Conservation (phyloP, 2,888 invertebrate genomes). For the Nyleta sp. region DNA sequence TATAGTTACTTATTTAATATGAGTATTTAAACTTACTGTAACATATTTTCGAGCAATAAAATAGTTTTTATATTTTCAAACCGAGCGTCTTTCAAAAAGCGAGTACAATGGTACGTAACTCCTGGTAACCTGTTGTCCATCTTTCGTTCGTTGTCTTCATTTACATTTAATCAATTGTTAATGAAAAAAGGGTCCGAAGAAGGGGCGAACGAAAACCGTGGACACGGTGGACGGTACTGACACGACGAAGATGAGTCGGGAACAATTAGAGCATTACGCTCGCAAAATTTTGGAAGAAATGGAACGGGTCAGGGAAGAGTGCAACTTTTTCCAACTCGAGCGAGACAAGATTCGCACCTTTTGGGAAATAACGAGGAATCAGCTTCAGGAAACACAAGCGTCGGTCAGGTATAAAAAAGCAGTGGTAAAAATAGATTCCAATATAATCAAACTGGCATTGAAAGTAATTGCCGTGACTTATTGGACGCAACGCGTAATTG, state of each 20-base stretch:
- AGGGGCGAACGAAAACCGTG: conserved; percentile 72
- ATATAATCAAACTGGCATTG: conserved; percentile 15
- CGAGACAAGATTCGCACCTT: conserved; percentile 96
- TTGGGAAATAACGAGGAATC: conserved; percentile 97
- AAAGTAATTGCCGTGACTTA: conserved; percentile 12
- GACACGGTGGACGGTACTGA: conserved; percentile 92
- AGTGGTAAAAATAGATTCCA: conserved; percentile 2
- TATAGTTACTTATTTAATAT: conserved; percentile 14
- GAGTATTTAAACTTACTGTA: conserved; percentile 30
- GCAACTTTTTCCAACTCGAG: conserved; percentile 97
- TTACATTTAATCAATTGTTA: conserved; percentile 9
- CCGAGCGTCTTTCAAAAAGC: neutral
- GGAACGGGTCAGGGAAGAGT: conserved; percentile 96
- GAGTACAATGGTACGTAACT: conserved; percentile 16
- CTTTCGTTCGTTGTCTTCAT: neutral
- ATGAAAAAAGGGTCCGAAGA: conserved; percentile 65
- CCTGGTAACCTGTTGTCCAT: neutral
- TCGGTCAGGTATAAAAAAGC: conserved; percentile 83
- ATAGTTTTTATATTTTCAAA: conserved; percentile 26
- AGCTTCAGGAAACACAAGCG: conserved; percentile 92
- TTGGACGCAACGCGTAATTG: neutral
- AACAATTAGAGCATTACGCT: conserved; percentile 95
- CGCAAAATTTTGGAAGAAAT: conserved; percentile 93
- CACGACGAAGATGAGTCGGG: conserved; percentile 95
- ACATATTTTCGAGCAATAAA: conserved; percentile 18